Percentiles rank a stretch among this genome's conserved stretches.
These are phyloP conservation scores for Panagrolaimus sp. DNA, from an alignment of 1,140 invertebrate species.

Conservation along the genomic window DNA sequence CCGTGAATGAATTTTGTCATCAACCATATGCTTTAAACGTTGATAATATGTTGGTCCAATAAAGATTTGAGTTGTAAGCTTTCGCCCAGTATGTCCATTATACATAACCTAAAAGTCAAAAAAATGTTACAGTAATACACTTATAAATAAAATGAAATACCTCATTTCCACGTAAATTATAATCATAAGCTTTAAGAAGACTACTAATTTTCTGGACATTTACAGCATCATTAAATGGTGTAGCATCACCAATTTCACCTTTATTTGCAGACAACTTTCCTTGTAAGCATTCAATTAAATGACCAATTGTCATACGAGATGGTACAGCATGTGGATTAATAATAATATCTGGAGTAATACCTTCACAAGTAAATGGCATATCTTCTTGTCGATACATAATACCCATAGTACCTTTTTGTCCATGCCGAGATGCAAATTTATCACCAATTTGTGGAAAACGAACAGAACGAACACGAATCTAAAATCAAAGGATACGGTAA, in stretches of 20 bases:
- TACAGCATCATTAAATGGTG: constrained; percentile 96
- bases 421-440: constrained; percentile 95
- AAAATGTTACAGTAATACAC: no score
- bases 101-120: constrained; percentile 69
- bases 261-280: constrained; percentile 78
- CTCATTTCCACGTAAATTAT: constrained; percentile 91
- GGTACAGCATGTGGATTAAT: constrained; percentile 99
- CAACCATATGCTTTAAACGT: constrained; percentile 96
- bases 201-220: constrained; percentile 98
- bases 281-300: constrained; percentile 98
- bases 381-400: constrained; percentile 91
- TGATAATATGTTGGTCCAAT: constrained; percentile 83
- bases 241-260: constrained; percentile 97
- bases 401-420: constrained; percentile 97
- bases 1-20: constrained; percentile 96
- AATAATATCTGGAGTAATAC: constrained; percentile 94
- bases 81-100: constrained; percentile 91
- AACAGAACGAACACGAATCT: constrained; percentile 88
- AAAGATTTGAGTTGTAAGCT: constrained; percentile 78
- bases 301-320: constrained; percentile 99
- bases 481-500: no score
- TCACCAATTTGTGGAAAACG: constrained; percentile 97
- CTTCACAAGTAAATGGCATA: constrained; percentile 92
- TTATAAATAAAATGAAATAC: constrained; percentile 29
- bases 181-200: constrained; percentile 88